Percentiles rank a stretch among this genome's conserved stretches.
Evolutionary conservation across 2,888 invertebrate genomes (phyloP).

Genomic region (Agrypnus murinus): DNA sequence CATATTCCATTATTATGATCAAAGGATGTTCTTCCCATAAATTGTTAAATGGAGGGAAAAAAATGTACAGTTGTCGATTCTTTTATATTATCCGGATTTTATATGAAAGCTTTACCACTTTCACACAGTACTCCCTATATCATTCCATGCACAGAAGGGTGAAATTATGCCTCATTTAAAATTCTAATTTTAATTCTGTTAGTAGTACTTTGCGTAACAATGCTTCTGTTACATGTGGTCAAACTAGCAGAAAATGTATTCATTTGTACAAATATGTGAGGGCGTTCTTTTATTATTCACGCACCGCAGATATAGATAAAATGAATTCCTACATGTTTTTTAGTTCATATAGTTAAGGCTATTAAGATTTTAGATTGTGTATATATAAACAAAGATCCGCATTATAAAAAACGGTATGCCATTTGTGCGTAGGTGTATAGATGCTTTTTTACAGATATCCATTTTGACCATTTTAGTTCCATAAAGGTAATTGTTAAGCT

Average conservation of each 20-base stretch:
- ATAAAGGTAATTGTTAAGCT: background rate
- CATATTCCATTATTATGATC: background rate
- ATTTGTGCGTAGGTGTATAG: slow-evolving; percentile 31
- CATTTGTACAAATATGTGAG: slow-evolving; percentile 36
- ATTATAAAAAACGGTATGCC: slow-evolving; percentile 18
- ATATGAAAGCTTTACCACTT: slow-evolving; percentile 19
- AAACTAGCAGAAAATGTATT: slow-evolving; percentile 45
- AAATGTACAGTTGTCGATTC: slow-evolving; percentile 4
- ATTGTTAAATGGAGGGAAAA: background rate
- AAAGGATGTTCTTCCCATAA: background rate
- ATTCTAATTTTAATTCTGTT: slow-evolving; percentile 39
- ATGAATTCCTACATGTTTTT: slow-evolving; percentile 43
- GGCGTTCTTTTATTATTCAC: slow-evolving; percentile 46
- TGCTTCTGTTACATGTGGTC: slow-evolving; percentile 38
- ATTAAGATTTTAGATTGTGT: slow-evolving; percentile 43
- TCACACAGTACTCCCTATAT: slow-evolving; percentile 34
- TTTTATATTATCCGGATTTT: background rate
- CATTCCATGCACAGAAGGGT: slow-evolving; percentile 30
- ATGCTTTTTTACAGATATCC: slow-evolving; percentile 2
- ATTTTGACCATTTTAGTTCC: background rate
- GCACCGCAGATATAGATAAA: slow-evolving; percentile 47
- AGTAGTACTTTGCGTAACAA: slow-evolving; percentile 40
- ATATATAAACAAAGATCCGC: slow-evolving; percentile 30
- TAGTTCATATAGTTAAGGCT: slow-evolving; percentile 38
- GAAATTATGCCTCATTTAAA: slow-evolving; percentile 42